Evolutionary conservation across 2,888 invertebrate species (phyloP).

Genomic region (Malthinus seriepunctatus): DNA sequence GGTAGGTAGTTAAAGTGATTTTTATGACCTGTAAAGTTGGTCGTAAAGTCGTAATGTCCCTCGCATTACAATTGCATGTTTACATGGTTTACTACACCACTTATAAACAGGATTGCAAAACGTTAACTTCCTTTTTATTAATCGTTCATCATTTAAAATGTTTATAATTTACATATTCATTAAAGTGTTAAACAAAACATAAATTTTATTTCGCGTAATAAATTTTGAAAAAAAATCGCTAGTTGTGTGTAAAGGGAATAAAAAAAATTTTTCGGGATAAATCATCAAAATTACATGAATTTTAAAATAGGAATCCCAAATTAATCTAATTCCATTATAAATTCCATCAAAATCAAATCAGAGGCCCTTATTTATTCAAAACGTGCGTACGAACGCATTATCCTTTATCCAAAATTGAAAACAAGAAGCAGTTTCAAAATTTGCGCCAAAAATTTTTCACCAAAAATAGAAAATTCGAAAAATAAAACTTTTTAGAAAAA

Average conservation of each 20-base stretch:
- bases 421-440: background rate
- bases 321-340: conserved; percentile 4
- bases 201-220: too few relatives aligned
- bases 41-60: conserved; percentile 57
- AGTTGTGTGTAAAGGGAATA: too few relatives aligned
- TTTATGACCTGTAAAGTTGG: conserved; percentile 57
- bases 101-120: conserved; percentile 48
- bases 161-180: too few relatives aligned
- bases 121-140: conserved; percentile 42
- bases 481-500: background rate
- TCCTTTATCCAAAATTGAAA: background rate
- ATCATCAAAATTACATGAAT: conserved; percentile 1
- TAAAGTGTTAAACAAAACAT: too few relatives aligned
- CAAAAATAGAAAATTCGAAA: too few relatives aligned
- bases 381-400: background rate
- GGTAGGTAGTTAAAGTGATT: conserved; percentile 56
- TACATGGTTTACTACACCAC: conserved; percentile 49
- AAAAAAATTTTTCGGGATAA: background rate
- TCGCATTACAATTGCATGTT: conserved; percentile 54
- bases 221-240: too few relatives aligned
- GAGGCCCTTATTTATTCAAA: background rate
- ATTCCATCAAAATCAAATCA: conserved; percentile 7
- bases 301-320: conserved; percentile 1
- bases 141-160: background rate
- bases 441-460: background rate